Base-by-base conservation (phyloP, 2,888 invertebrate genomes). In the Catocala fraxini region DNA sequence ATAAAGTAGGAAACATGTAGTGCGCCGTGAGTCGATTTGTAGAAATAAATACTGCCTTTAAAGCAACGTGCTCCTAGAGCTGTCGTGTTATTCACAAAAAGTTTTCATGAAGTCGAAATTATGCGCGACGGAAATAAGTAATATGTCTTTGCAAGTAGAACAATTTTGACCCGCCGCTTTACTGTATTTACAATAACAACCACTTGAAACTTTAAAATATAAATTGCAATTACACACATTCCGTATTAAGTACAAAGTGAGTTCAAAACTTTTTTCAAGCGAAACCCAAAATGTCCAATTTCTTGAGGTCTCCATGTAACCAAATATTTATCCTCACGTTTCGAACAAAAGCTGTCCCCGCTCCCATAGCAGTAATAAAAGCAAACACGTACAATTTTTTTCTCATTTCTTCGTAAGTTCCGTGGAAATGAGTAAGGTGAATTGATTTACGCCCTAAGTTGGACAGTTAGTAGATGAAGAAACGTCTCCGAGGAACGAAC, bases 371-470 rank as follows among this genome's bases (percentile, higher is more conserved):
- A 62, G 70, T 75, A 75, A 73, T 76, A 82, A 71, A 75, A 63
- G 72, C 66, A 53, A 70, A 64, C 68, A 69, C 68, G 56, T 51
- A 64, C 59, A 15, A 68, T 34, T 65, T 75, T 70, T 77, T 79
- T 74, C 70, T 73, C 70, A 70, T 74, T 74, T 68, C 63, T 56
- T 70, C 68, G 56, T 42, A 62, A 74, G 72, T 65, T 60, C 66
- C 65, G 63, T 64, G 70, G 73, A 75, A 79, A 80, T 65, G 63
- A 65, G 63, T 59, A 59, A 68, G 72, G 72, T 71, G 74, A 84
- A 83, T 86, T 86, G 86, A 84, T 86, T 85, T 84, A 85, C 80
- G 75, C 71, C 63, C 52, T 58, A 83, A 85, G 77, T 85, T 84
- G 68, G 83, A 86, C 85, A 81, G 80, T 79, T 84, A 63, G 70